phyloP scores from a whole-genome alignment of 2,888 invertebrate species.

The Chalcis sispes region DNA sequence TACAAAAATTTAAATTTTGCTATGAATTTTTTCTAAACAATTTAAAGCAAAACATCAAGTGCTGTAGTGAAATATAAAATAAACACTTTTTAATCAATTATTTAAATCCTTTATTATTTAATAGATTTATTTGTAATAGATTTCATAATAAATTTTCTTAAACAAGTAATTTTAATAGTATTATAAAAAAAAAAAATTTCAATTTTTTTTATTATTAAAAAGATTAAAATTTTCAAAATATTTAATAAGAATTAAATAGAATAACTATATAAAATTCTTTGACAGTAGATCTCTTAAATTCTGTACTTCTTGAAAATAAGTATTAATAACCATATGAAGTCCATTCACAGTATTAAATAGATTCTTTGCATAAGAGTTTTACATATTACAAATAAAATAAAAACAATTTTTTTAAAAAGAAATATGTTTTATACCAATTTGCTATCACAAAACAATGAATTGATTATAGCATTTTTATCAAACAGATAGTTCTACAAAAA shows the following conservation, averaged over 20 bases:
- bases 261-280: no score
- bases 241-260: no score
- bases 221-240: no score
- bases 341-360: constrained; percentile 64
- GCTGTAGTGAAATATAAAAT: no score
- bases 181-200: constrained; percentile 20
- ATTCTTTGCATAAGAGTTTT: constrained; percentile 58
- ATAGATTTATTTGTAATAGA: constrained; percentile 5
- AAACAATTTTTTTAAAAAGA: constrained; percentile 52
- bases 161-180: constrained; percentile 27
- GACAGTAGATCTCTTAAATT: no score
- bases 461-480: constrained; percentile 60
- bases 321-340: constrained; percentile 45
- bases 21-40: background rate
- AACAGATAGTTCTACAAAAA: constrained; percentile 50
- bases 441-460: constrained; percentile 57
- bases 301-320: no score
- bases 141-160: constrained; percentile 1
- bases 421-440: constrained; percentile 62
- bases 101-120: no score
- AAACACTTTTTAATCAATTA: no score
- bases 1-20: background rate
- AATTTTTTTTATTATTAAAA: no score
- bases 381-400: constrained; percentile 57
- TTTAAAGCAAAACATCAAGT: no score